Conservation (phyloP, 1,140 invertebrate species). For the Pollicipes pollicipes region DNA sequence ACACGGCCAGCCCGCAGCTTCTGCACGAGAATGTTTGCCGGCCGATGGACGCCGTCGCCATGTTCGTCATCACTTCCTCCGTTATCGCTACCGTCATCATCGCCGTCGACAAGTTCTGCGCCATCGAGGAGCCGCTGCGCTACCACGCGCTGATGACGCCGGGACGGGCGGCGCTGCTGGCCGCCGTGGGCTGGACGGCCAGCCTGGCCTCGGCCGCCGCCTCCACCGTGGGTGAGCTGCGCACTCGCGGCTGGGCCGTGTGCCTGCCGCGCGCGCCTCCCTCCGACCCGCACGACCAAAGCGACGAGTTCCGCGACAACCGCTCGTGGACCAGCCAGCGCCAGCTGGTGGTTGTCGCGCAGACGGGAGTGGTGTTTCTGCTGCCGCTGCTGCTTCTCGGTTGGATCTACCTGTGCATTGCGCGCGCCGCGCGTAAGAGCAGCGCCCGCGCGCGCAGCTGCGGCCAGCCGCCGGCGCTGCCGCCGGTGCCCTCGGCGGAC, state of each 20-base stretch:
- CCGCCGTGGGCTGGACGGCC: conserved; percentile 43
- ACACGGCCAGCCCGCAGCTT: conserved; percentile 21
- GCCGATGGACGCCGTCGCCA: conserved; percentile 32
- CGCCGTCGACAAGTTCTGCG: conserved; percentile 67
- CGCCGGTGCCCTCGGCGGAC: too few relatives aligned
- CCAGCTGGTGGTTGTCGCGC: conserved; percentile 27
- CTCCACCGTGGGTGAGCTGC: conserved; percentile 31
- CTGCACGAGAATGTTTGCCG: conserved; percentile 26
- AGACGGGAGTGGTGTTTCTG: conserved; percentile 37
- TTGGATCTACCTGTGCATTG: conserved; percentile 51
- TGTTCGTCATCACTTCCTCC: conserved; percentile 35
- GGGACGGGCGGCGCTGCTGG: conserved; percentile 45
- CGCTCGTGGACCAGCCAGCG: conserved; percentile 5
- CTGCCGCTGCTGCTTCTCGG: conserved; percentile 44
- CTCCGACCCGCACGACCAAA: too few relatives aligned
- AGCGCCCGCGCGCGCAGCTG: conserved; percentile 46
- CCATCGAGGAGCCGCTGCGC: conserved; percentile 63
- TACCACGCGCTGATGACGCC: conserved; percentile 59
- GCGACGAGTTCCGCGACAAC: not conserved
- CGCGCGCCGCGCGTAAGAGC: conserved; percentile 46
- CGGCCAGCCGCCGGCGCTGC: conserved; percentile 26
- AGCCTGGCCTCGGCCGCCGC: conserved; percentile 30
- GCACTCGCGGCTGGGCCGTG: conserved; percentile 19
- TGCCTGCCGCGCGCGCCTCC: too few relatives aligned
- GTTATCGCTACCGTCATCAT: conserved; percentile 58